A percentile compares a stretch with the other conserved stretches of the same genome.
phyloP scores from a whole-genome alignment of 2,888 invertebrate genomes.

The Corythucha ciliata region DNA sequence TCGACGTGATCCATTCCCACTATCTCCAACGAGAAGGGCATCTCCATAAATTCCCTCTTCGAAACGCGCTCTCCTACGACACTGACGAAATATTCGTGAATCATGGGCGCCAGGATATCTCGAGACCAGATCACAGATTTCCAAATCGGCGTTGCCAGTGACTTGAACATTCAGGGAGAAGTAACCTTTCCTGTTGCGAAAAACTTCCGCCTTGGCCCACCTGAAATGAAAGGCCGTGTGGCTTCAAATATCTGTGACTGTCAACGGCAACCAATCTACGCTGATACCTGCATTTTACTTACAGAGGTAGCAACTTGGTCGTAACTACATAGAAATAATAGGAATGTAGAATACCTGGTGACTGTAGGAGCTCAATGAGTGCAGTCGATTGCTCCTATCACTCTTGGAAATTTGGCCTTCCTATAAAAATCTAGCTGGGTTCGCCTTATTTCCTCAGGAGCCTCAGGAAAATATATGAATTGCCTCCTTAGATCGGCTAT shows the following conservation, averaged over 20 bases:
- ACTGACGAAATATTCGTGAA: constrained; percentile 18
- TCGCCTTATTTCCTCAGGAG: neutral
- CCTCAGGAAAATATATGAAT: neutral
- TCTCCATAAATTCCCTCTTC: constrained; percentile 17
- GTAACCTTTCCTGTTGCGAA: constrained; percentile 4
- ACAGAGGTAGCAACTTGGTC: too few relatives aligned
- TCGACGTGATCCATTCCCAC: neutral
- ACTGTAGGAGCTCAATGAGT: too few relatives aligned
- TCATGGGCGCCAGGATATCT: constrained; percentile 25
- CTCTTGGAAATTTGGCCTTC: neutral
- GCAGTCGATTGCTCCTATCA: neutral
- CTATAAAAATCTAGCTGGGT: neutral
- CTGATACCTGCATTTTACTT: too few relatives aligned
- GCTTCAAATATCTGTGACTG: too few relatives aligned
- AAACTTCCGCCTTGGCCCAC: neutral
- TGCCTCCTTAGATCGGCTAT: neutral
- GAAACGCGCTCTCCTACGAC: constrained; percentile 16
- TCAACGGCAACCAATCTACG: too few relatives aligned
- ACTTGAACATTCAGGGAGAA: constrained; percentile 13
- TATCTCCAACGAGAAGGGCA: constrained; percentile 32
- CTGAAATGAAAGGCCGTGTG: too few relatives aligned
- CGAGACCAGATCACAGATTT: constrained; percentile 21
- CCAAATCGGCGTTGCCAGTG: constrained; percentile 1
- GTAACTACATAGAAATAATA: too few relatives aligned
- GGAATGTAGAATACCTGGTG: too few relatives aligned